Evolutionary conservation across 2,113 vertebrate species (phyloP), one percentile per base, ranked within the genome.

Genomic region (Pterocles burchelli): DNA sequence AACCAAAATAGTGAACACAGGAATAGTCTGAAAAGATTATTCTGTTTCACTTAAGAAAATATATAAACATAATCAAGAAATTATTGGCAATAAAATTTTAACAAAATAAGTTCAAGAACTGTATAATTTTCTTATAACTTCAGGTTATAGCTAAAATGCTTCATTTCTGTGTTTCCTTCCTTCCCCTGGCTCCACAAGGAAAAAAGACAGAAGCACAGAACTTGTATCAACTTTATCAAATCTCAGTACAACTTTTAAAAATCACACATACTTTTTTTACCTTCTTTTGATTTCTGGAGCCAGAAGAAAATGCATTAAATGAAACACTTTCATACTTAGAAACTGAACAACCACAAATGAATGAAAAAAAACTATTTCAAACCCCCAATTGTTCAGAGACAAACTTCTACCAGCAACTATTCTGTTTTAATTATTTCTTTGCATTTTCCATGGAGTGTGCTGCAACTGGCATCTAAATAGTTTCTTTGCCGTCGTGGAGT

Each of bases 391-490:
- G 96, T 97, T 97, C 58, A 66, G 86, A 96, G 95, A 96, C 87
- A 97, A 98, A 95, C 46, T 97, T 96, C 93, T 94, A 97, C 84
- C 90, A 96, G 83, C 84, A 97, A 88, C 90, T 91, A 95, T 94
- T 98, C 96, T 96, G 95, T 97, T 96, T 95, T 61, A 96, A 97
- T 97, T 96, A 97, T 97, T 98, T 97, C 95, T 96, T 90, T 89
- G 90, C 93, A 94, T 98, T 98, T 98, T 97, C 96, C 96, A 97
- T 90, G 96, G 94, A 98, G 94, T 88, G 68, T 97, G 90, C 95
- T 96, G 94, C 97, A 97, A 98, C 96, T 97, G 95, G 97, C 97
- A 98, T 97, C 97, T 98, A 98, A 98, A 98, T 96, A 98, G 98
- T 96, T 98, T 96, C 98, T 98, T 97, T 98, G 97, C 98, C 36